These are phyloP conservation scores for Hermatobates lingyangjiaoensis DNA, from an alignment of 1,140 invertebrate species.

Conservation along the genomic window DNA sequence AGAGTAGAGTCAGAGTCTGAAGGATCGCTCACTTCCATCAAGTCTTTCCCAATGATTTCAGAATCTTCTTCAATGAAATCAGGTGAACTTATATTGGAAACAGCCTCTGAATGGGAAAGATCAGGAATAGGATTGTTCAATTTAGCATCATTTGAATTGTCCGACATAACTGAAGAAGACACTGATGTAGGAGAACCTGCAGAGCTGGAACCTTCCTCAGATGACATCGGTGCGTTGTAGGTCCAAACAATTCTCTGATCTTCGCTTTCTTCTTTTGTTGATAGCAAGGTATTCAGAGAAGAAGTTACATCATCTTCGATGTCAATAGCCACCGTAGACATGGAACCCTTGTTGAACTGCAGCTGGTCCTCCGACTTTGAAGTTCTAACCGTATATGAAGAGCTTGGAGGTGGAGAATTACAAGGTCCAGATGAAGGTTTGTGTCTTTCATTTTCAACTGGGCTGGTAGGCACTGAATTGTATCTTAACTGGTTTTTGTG, in stretches of 20 bases:
- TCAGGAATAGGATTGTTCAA: slow-evolving; percentile 10
- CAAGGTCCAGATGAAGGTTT: slow-evolving; percentile 13
- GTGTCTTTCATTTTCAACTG: slow-evolving; percentile 32
- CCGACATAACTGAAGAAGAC: slow-evolving; percentile 68
- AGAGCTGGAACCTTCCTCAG: slow-evolving; percentile 4
- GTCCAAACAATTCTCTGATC: slow-evolving; percentile 66
- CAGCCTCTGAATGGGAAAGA: slow-evolving; percentile 41
- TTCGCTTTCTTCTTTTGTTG: slow-evolving; percentile 13
- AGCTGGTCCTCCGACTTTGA: slow-evolving; percentile 72
- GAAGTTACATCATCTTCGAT: slow-evolving; percentile 84
- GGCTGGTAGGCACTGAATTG: slow-evolving; percentile 66
- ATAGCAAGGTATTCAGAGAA: slow-evolving; percentile 67
- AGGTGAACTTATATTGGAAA: slow-evolving; percentile 70
- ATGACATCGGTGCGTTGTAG: slow-evolving; percentile 51
- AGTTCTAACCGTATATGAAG: slow-evolving; percentile 28
- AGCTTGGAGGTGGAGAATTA: slow-evolving; percentile 15
- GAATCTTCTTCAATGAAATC: slow-evolving; percentile 61
- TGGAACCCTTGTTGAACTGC: slow-evolving; percentile 32
- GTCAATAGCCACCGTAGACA: slow-evolving; percentile 69
- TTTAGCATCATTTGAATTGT: slow-evolving; percentile 30
- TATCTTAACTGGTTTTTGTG: slow-evolving; percentile 27
- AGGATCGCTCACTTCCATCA: slow-evolving; percentile 66
- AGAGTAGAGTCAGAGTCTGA: slow-evolving; percentile 60
- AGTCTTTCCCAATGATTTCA: slow-evolving; percentile 39
- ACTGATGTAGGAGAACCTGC: slow-evolving; percentile 52